A percentile compares a stretch with the other conserved stretches of the same genome.
These are phyloP conservation scores for Ptychobarbus kaznakovi DNA, from an alignment of 2,797 vertebrate species.

Conservation along the genomic window DNA sequence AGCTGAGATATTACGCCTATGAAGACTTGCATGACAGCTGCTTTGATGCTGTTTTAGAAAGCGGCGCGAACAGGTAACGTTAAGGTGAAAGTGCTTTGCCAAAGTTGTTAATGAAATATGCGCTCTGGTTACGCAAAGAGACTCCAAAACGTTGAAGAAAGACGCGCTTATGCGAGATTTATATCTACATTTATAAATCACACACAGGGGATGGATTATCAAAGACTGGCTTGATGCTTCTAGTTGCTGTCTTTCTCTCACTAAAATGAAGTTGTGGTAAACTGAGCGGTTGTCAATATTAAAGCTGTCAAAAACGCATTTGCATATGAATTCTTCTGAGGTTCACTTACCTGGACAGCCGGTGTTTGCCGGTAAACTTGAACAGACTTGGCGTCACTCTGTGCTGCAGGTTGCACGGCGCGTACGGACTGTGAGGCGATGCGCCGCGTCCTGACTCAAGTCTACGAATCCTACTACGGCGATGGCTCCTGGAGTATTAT, in stretches of 20 bases:
- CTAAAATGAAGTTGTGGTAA: neutral
- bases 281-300: no score
- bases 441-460: conserved; percentile 46
- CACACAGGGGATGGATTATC: neutral
- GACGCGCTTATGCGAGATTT: neutral
- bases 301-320: neutral
- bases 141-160: neutral
- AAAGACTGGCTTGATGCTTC: neutral
- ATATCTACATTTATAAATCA: neutral
- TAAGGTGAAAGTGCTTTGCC: neutral
- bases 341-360: conserved; percentile 33
- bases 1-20: neutral
- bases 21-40: neutral
- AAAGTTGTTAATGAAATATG: conserved; percentile 8
- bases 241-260: neutral
- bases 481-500: neutral
- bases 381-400: conserved; percentile 7
- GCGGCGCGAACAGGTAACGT: neutral
- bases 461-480: conserved; percentile 8
- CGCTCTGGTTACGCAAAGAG: neutral
- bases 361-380: conserved; percentile 37
- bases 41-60: neutral
- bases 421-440: conserved; percentile 48
- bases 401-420: conserved; percentile 18
- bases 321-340: neutral